A percentile compares a stretch with the other conserved stretches of the same genome.
Evolutionary conservation across 2,797 vertebrate genomes (phyloP).

Genomic region (Gouania willdenowi): DNA sequence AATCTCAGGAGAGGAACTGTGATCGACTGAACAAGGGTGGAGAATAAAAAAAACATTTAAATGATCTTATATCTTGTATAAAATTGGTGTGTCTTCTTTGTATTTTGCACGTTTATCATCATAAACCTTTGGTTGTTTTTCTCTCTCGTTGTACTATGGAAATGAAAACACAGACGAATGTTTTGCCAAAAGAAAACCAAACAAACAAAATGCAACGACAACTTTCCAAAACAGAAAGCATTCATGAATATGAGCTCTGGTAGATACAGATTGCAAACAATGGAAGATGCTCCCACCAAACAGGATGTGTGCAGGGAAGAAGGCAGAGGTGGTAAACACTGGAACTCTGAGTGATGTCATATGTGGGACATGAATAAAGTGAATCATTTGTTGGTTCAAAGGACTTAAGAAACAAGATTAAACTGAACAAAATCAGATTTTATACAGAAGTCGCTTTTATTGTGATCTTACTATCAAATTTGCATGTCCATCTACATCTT

Average conservation of each 20-base stretch:
- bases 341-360: slow-evolving; percentile 65
- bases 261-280: slow-evolving; percentile 44
- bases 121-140: slow-evolving; percentile 12
- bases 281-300: slow-evolving; percentile 52
- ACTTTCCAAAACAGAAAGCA: slow-evolving; percentile 18
- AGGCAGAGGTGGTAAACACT: slow-evolving; percentile 54
- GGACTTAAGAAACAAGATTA: too few species aligned
- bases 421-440: slow-evolving; percentile 65
- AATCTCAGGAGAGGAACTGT: background rate
- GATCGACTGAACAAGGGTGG: too few species aligned
- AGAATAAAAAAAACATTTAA: too few species aligned
- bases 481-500: too few species aligned
- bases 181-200: slow-evolving; percentile 53
- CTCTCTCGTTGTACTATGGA: slow-evolving; percentile 40
- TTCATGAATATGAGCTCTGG: slow-evolving; percentile 51
- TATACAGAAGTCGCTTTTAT: slow-evolving; percentile 44
- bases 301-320: slow-evolving; percentile 62
- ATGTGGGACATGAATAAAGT: slow-evolving; percentile 54
- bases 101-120: slow-evolving; percentile 41
- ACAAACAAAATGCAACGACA: slow-evolving; percentile 6
- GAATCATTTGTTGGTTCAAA: slow-evolving; percentile 38
- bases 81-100: slow-evolving; percentile 29
- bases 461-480: too few species aligned
- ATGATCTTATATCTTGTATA: too few species aligned
- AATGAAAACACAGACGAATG: slow-evolving; percentile 38